Conservation (phyloP, 2,113 vertebrate species). For the Gavia stellata region DNA sequence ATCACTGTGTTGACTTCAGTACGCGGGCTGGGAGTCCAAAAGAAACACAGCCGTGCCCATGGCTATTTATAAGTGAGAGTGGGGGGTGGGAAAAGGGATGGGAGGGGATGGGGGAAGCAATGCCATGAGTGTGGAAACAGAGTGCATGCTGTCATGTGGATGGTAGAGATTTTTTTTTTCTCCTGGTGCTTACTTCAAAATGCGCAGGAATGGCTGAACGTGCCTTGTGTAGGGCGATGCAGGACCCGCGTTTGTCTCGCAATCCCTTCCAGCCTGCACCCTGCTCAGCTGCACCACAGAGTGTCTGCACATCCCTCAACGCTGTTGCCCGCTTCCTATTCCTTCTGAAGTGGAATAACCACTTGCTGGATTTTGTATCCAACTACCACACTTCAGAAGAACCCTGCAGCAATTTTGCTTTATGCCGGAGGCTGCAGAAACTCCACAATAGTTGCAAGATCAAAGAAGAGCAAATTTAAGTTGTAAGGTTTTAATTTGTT, state of each 20-base stretch:
- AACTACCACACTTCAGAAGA: neutral
- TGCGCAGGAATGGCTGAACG: neutral
- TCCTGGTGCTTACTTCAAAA: neutral
- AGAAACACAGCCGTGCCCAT: fast-evolving
- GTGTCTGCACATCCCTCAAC: neutral
- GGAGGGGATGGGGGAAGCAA: neutral
- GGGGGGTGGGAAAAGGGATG: fast-evolving
- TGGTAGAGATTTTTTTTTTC: neutral
- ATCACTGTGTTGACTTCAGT: neutral
- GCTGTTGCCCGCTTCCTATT: neutral
- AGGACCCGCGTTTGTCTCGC: fast-evolving
- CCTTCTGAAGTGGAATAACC: neutral
- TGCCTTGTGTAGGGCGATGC: fast-evolving
- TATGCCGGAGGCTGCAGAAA: neutral
- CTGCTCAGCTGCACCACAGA: neutral
- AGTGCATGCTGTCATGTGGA: fast-evolving
- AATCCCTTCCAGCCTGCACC: neutral
- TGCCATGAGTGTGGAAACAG: fast-evolving
- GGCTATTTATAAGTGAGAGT: neutral
- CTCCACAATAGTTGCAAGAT: neutral
- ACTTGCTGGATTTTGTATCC: fast-evolving
- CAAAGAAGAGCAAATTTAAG: neutral
- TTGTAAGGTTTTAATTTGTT: neutral
- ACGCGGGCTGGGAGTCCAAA: neutral
- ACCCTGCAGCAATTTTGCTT: fast-evolving